Percentiles rank a stretch among this genome's conserved stretches.
phyloP scores from a whole-genome alignment of 2,888 invertebrate species.

The Andricus curvator region DNA sequence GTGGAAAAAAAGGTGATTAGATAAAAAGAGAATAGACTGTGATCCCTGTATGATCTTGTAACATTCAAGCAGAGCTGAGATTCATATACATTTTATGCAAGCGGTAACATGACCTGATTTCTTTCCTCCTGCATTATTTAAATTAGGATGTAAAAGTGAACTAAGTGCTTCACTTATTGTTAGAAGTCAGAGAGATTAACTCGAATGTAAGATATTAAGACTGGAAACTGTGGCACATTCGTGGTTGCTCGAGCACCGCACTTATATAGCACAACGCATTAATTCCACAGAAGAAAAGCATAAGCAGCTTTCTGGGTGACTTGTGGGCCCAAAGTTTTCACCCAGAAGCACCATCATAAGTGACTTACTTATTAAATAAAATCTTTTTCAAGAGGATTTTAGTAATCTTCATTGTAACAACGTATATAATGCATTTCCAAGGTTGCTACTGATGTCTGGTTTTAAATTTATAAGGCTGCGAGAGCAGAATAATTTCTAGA shows the following conservation, averaged over 20 bases:
- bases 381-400: neutral
- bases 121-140: neutral
- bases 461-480: too few relatives aligned
- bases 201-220: conserved; percentile 12
- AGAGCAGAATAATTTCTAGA: too few relatives aligned
- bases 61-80: neutral
- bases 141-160: conserved; percentile 4
- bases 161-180: conserved; percentile 1
- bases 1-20: too few relatives aligned
- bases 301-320: conserved; percentile 20
- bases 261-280: neutral
- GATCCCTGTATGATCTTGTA: neutral
- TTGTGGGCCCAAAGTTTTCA: neutral
- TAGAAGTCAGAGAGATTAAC: neutral
- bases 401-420: too few relatives aligned
- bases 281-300: conserved; percentile 5
- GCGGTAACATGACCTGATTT: neutral
- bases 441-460: too few relatives aligned
- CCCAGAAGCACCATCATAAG: neutral
- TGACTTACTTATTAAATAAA: neutral
- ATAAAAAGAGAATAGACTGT: too few relatives aligned
- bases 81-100: neutral
- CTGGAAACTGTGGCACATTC: conserved; percentile 13
- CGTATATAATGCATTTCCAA: too few relatives aligned
- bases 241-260: conserved; percentile 5